Evolutionary conservation across 2,888 invertebrate genomes (phyloP), one percentile per base, ranked within the genome.

Genomic region (Drosophila borborema): DNA sequence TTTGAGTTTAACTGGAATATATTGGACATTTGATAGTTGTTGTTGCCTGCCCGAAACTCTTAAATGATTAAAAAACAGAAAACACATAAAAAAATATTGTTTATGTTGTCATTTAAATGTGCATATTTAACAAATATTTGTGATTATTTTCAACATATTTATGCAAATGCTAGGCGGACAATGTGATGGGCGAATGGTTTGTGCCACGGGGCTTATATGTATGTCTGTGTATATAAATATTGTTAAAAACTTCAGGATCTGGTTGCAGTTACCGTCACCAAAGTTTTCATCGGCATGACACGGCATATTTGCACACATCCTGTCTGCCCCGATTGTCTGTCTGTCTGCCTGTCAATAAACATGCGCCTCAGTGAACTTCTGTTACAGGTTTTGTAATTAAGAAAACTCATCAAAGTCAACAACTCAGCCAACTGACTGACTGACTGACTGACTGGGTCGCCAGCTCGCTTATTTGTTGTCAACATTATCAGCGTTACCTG

Each of bases 401-500:
- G 87, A 78, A 89, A 88, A 82, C 83, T 88, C 90, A 89, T 87
- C 90, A 86, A 79, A 83, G 89, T 90, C 90, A 90, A 88, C 86
- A 82, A 77, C 80, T 71, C 73, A 81, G 66, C 70, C 72, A 67
- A 38, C 64, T 75, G 76, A 56, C 63, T 72, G 65, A 51, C 54
- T 56, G 72, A 73, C 66, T 79, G 70, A 58, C 68, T 79, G 73
- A 61, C 56, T 66, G 54, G 31, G 34, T 18, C 58, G 43, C 66
- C 51, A 55, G 34, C 53, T 62, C 68, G 53, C 46, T 69, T 77
- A 72, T 77, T 80, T 86, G 87, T 84, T 84, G 84, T 81, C 72
- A 72, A 79, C 86, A 80, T 73, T 80, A 80, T 73, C 67, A 77
- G 61, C 20, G 43, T 34, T 38, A n/a, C 58, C 56, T 38, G 20